A percentile compares a stretch with the other conserved stretches of the same genome.
phyloP scores from a whole-genome alignment of 2,888 invertebrate genomes.

The Onchidella celtica region DNA sequence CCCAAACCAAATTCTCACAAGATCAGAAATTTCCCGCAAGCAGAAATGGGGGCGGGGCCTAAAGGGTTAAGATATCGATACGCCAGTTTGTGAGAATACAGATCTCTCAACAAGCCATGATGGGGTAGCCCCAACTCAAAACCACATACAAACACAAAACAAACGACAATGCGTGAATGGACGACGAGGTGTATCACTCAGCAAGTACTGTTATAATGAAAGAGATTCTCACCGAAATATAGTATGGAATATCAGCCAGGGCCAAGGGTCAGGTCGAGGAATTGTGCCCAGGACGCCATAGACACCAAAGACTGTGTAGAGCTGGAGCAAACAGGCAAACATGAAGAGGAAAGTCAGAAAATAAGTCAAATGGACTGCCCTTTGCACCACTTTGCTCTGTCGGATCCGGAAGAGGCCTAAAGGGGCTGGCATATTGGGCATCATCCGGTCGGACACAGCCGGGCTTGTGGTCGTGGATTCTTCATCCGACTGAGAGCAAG shows the following conservation, averaged over 20 bases:
- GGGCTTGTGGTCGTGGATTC: background rate
- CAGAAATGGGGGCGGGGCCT: no score
- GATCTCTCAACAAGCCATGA: no score
- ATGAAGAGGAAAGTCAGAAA: slow-evolving; percentile 82
- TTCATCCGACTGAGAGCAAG: slow-evolving; percentile 11
- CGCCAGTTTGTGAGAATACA: no score
- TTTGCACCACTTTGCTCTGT: slow-evolving; percentile 80
- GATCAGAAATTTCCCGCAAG: no score
- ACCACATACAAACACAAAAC: no score
- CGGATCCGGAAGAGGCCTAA: slow-evolving; percentile 63
- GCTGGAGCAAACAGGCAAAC: slow-evolving; percentile 82
- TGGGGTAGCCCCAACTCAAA: no score
- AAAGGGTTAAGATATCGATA: no score
- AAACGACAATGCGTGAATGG: no score
- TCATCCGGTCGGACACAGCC: background rate
- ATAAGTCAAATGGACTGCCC: slow-evolving; percentile 82
- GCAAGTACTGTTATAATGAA: no score
- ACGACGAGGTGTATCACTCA: no score
- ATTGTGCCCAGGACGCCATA: slow-evolving; percentile 79
- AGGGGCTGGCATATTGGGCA: slow-evolving; percentile 46
- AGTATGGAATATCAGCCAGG: slow-evolving; percentile 84
- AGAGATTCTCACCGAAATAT: slow-evolving; percentile 61
- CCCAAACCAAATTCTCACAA: no score
- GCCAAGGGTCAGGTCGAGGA: slow-evolving; percentile 81
- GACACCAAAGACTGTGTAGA: slow-evolving; percentile 82